Evolutionary conservation across 1,140 invertebrate genomes (phyloP).

Genomic region (Alviniconcha marisindica): DNA sequence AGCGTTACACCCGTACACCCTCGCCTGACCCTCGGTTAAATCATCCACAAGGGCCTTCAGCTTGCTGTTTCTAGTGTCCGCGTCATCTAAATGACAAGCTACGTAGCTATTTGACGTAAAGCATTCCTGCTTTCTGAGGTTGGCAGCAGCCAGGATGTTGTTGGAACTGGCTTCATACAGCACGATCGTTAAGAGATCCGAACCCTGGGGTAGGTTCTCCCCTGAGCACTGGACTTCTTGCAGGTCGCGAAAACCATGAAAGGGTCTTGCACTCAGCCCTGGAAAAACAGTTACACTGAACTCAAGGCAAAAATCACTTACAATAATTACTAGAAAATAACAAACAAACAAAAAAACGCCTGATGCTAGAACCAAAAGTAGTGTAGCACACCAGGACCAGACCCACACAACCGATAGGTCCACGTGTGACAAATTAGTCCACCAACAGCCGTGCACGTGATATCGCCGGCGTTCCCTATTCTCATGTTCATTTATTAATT

Average conservation of each 20-base stretch:
- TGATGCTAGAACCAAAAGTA: no score
- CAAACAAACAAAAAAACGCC: no score
- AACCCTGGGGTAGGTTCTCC: background rate
- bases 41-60: background rate
- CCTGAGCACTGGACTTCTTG: slow-evolving; percentile 17
- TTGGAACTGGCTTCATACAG: background rate
- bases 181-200: slow-evolving; percentile 1
- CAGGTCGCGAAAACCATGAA: background rate
- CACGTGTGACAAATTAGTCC: no score
- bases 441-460: no score
- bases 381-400: no score
- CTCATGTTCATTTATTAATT: no score
- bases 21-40: background rate
- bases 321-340: no score
- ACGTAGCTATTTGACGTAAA: slow-evolving; percentile 4
- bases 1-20: background rate
- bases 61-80: background rate
- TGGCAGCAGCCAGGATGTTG: background rate
- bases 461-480: no score
- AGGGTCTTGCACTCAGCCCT: background rate
- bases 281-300: background rate
- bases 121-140: slow-evolving; percentile 8
- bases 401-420: no score
- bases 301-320: no score
- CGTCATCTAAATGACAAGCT: background rate